phyloP scores from a whole-genome alignment of 35 echinoderm and acorn worm genomes.

The Ophioderma brevispina region DNA sequence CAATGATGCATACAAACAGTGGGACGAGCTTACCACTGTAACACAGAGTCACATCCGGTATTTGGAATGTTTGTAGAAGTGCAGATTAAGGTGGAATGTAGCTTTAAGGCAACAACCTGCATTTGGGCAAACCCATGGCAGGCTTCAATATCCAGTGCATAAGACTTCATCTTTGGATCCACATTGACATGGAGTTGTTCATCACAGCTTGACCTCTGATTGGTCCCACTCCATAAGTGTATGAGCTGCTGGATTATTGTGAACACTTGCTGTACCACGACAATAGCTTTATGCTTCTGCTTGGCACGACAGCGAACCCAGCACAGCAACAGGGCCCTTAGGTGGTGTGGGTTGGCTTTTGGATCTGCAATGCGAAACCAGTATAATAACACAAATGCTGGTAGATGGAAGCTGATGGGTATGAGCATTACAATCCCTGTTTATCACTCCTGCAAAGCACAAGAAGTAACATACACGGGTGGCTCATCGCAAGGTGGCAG shows the following conservation, averaged over 20 bases:
- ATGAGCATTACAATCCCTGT: no score
- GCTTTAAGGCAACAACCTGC: constrained; percentile 33
- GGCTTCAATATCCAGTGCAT: background rate
- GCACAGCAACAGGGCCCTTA: background rate
- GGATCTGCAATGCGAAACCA: background rate
- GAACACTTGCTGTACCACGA: no score
- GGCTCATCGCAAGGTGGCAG: no score
- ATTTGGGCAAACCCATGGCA: constrained; percentile 34
- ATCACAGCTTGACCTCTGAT: background rate
- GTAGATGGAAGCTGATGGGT: background rate
- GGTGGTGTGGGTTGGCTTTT: background rate
- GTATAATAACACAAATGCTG: background rate
- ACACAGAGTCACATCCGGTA: constrained; percentile 54
- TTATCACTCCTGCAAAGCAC: no score
- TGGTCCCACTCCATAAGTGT: background rate
- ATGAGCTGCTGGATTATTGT: no score
- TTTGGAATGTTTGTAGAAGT: constrained; percentile 22
- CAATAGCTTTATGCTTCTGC: background rate
- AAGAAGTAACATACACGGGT: no score
- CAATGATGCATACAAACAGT: constrained; percentile 47
- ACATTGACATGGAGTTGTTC: background rate
- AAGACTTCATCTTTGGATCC: background rate
- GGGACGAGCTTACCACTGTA: constrained; percentile 70
- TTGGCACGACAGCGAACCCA: background rate
- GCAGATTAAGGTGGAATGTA: constrained; percentile 45